Evolutionary conservation across 2,888 invertebrate genomes (phyloP), one percentile per base, ranked within the genome.

Genomic region (Stenodera caucasica): DNA sequence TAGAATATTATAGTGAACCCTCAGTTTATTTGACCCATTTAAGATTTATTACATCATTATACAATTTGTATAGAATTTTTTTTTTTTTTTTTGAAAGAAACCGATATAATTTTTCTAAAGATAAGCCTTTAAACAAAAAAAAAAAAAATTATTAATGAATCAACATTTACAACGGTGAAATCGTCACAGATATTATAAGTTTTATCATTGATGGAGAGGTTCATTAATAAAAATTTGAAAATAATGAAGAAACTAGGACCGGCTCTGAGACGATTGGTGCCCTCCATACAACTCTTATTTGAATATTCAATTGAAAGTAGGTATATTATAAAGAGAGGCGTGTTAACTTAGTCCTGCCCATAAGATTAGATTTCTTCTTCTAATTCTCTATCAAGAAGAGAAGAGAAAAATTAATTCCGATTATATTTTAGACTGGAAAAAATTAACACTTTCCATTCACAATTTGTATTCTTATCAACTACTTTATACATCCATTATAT

Each of bases 381-480:
- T 33, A 12, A 1, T 33, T 4, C 4, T 33, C 6, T 1, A 12
- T 12, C 12, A 4, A 5, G n/a, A 33, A 1, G 30, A 8, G 30
- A 30, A 30, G 9, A 8, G n/a, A 6, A 35, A 14, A 14, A 35
- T 1, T 11, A 9, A 35, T 14, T 14, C 6, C 7, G 35, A 37
- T 37, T 9, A 21, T 45, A 1, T 18, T 7, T 18, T 15, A 9
- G 1, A 40, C n/a, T n/a, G n/a, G 3, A 9, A 45, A 11, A 45
- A 45, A 45, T 45, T 45, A 45, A 45, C 45, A 45, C 18, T 21
- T 18, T 5, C 21, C 11, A 11, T 3, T 26, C 9, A 4, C 11
- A 45, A 40, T 40, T 40, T 9, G 37, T 40, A 40, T 40, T 40
- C 37, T 15, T 45, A 11, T 45, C 21, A 45, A 12, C 45, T 45